Evolutionary conservation across 2,797 vertebrate genomes (phyloP), one percentile per base, ranked within the genome.

Genomic region (Gorsachius magnificus): DNA sequence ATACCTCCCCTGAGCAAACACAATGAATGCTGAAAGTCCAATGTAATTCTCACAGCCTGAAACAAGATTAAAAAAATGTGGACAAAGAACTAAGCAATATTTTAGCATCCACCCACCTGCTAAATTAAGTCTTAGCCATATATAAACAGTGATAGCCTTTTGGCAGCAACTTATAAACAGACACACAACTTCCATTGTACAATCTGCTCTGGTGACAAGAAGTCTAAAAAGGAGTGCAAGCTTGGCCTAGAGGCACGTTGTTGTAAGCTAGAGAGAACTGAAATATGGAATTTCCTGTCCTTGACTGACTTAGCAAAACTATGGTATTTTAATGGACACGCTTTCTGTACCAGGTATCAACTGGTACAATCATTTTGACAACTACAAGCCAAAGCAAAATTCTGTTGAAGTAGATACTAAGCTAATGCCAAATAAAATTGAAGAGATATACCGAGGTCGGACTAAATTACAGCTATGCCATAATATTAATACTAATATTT

Each of bases 401-500:
- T 4, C 17, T 38, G 31, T 1, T 19, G 35, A 48, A 48, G 45
- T 1, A 60, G 20, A 56, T 33, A 20, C 19, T 18, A 11, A 10
- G 16, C 15, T 63, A 45, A 48, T 2, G 3, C 8, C 68, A 69
- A 51, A 38, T 2, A 24, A 33, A 69, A 10, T 24, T 4, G 33
- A 46, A 45, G 28, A 46, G 29, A 3, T 29, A 12, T 3, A 41
- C 16, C 65, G 71, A 56, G 28, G 12, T 22, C 45, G 25, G 51
- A 25, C 54, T 11, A 35, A 77, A 36, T 36, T 33, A 9, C 51
- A 80, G 61, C 20, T 22, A 3, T 9, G 22, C 35, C 11, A 4
- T 0, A 4, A 22, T 16, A 28, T 4, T 46, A 45, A 45, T 11
- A 43, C 11, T 5, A 19, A 2, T 4, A 15, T 4, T 16, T 6